Percentiles rank a stretch among this genome's conserved stretches.
Conservation (phyloP, 2,888 invertebrate genomes). For the Tipula unca region DNA sequence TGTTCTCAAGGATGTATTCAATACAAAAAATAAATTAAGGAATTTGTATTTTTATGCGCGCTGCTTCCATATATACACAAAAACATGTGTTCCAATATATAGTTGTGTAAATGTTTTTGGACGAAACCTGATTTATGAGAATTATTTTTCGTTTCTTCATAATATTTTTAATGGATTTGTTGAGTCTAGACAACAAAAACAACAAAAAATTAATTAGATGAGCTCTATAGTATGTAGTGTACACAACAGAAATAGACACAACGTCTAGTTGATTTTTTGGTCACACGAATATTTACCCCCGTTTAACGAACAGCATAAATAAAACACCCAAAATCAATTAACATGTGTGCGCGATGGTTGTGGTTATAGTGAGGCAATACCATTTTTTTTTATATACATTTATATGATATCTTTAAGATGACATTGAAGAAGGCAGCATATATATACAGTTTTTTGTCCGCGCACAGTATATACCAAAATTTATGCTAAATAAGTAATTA, state of each 20-base stretch:
- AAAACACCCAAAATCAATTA: neutral
- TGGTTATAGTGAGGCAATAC: too few relatives aligned
- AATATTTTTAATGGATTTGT: neutral
- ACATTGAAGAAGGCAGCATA: neutral
- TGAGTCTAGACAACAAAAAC: neutral
- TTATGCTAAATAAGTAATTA: constrained; percentile 4
- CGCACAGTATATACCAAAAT: neutral
- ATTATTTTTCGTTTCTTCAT: neutral
- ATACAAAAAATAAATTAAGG: neutral
- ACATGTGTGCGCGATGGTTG: neutral
- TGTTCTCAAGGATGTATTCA: neutral
- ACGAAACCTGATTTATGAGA: constrained; percentile 2
- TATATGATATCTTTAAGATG: neutral
- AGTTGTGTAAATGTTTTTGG: neutral
- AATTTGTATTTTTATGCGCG: neutral
- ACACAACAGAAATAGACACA: neutral
- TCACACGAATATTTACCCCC: neutral
- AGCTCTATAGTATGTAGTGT: neutral
- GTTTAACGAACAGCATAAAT: neutral
- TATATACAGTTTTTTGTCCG: neutral
- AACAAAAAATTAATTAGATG: neutral
- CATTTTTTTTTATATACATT: neutral
- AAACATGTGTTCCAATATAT: neutral
- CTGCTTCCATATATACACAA: neutral
- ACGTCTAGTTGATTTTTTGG: neutral